phyloP scores from a whole-genome alignment of 2,888 invertebrate genomes.

The Brachylomia viminalis region DNA sequence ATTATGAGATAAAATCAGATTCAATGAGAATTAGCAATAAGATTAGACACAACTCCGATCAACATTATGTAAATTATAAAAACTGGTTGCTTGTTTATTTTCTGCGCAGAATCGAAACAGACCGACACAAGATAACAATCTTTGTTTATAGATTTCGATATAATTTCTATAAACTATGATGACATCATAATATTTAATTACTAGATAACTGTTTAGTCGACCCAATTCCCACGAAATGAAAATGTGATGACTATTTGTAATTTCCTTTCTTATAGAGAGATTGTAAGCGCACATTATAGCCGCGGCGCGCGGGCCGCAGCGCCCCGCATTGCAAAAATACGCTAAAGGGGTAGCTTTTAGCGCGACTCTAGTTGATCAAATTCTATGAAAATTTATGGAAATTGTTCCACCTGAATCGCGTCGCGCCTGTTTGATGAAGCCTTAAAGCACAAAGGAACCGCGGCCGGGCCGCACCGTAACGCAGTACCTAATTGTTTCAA shows the following conservation, averaged over 20 bases:
- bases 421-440: too few species aligned
- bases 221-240: conserved; percentile 37
- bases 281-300: background rate
- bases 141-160: conserved; percentile 12
- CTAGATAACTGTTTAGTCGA: background rate
- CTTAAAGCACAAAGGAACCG: too few species aligned
- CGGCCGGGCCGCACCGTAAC: background rate
- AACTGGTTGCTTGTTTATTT: conserved; percentile 53
- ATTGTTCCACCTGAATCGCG: too few species aligned
- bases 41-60: conserved; percentile 5
- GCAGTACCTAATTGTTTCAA: background rate
- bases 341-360: too few species aligned
- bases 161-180: background rate
- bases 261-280: conserved; percentile 9
- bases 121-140: conserved; percentile 60
- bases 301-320: background rate
- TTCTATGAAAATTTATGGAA: too few species aligned
- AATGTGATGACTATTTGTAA: conserved; percentile 4
- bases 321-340: background rate
- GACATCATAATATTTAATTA: conserved; percentile 15
- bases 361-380: too few species aligned
- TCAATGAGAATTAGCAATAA: background rate
- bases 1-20: background rate
- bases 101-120: conserved; percentile 29
- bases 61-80: conserved; percentile 34